Percentiles rank a stretch among this genome's conserved stretches.
phyloP scores from a whole-genome alignment of 2,113 vertebrate species.

The Cygnus atratus region DNA sequence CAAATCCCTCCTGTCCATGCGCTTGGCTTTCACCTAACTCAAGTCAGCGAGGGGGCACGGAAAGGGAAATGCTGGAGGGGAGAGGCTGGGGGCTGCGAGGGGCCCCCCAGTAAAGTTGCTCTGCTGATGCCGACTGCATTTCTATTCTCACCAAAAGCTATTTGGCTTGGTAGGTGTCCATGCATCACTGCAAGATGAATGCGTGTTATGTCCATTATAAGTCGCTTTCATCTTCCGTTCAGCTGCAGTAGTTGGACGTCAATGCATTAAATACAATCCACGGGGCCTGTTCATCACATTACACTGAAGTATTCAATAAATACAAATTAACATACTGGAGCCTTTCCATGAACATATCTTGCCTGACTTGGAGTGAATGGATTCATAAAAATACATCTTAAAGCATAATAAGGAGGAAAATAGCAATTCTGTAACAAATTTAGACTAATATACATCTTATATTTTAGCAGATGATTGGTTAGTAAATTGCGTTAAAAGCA shows the following conservation, averaged over 20 bases:
- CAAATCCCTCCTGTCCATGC: not conserved
- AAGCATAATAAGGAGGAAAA: not conserved
- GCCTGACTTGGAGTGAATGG: not conserved
- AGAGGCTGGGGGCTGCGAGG: not conserved
- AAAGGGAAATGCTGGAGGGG: not conserved
- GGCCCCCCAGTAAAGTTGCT: not conserved
- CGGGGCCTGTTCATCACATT: not conserved
- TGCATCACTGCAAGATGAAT: not conserved
- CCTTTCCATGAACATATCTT: not conserved
- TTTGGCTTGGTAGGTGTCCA: not conserved
- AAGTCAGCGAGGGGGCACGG: not conserved
- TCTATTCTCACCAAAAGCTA: not conserved
- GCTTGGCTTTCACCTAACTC: not conserved
- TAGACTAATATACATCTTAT: not conserved
- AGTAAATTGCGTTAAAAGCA: slow-evolving; percentile 7
- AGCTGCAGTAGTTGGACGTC: not conserved
- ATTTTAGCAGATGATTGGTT: not conserved
- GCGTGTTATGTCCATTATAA: not conserved
- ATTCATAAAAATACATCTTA: not conserved
- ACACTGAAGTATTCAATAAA: slow-evolving; percentile 44
- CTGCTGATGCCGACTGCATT: not conserved
- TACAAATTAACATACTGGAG: not conserved
- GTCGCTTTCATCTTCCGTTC: slow-evolving; percentile 20
- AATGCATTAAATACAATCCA: slow-evolving; percentile 33
- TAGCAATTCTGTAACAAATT: not conserved